These are phyloP conservation scores for Pseudochromis fuscus DNA, from an alignment of 2,797 vertebrate genomes.

Conservation along the genomic window DNA sequence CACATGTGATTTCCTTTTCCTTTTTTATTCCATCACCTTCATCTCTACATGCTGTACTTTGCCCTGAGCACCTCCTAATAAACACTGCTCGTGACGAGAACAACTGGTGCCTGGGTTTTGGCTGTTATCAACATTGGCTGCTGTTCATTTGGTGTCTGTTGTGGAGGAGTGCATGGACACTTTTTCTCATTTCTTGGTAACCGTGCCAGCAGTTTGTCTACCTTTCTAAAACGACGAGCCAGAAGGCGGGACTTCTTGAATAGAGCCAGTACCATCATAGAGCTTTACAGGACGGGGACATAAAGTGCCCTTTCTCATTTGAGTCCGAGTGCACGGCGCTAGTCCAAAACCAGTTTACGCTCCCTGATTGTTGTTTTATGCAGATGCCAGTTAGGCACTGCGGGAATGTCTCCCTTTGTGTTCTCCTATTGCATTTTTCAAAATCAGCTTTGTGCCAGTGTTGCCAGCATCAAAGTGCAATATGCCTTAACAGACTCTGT, in stretches of 20 bases:
- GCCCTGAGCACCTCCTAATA: slow-evolving; percentile 22
- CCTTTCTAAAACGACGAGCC: slow-evolving; percentile 23
- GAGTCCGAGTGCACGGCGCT: slow-evolving; percentile 42
- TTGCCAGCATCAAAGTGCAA: slow-evolving; percentile 76
- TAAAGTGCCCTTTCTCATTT: slow-evolving; percentile 34
- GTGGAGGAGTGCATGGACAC: slow-evolving; percentile 51
- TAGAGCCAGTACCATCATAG: slow-evolving; percentile 28
- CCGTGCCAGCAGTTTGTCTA: slow-evolving; percentile 53
- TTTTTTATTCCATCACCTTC: slow-evolving; percentile 18
- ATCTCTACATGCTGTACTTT: slow-evolving; percentile 17
- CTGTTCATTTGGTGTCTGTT: slow-evolving; percentile 60
- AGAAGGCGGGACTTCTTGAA: slow-evolving; percentile 28
- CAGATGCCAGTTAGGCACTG: slow-evolving; percentile 62
- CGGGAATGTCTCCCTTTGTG: slow-evolving; percentile 71
- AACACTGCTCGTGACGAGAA: slow-evolving; percentile 18
- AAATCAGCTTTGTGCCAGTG: slow-evolving; percentile 76
- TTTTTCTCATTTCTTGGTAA: slow-evolving; percentile 39
- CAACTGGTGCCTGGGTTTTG: slow-evolving; percentile 4
- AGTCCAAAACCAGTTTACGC: slow-evolving; percentile 49
- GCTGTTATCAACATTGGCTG: slow-evolving; percentile 50
- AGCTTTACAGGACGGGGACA: slow-evolving; percentile 46
- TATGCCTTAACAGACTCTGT: slow-evolving; percentile 74
- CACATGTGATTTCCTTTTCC: slow-evolving; percentile 27
- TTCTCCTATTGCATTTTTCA: slow-evolving; percentile 59
- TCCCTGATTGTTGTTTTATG: slow-evolving; percentile 68